These are phyloP conservation scores for Nestor notabilis DNA, from an alignment of 2,113 vertebrate genomes.

Conservation along the genomic window DNA sequence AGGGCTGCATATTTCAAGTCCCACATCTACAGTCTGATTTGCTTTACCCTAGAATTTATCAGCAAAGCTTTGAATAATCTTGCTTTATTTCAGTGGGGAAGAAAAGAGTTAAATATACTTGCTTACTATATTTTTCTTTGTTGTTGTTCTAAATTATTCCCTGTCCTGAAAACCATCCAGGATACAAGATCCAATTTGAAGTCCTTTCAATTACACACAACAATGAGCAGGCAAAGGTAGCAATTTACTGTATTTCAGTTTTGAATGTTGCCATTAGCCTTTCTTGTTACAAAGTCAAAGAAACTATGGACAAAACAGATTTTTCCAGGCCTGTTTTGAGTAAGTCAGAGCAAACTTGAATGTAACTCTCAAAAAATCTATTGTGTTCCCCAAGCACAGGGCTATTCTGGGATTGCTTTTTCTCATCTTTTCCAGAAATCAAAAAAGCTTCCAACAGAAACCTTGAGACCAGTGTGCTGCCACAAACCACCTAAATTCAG, in stretches of 20 bases:
- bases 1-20: background rate
- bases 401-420: background rate
- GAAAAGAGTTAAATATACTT: background rate
- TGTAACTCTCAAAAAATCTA: background rate
- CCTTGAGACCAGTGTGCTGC: background rate
- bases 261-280: constrained; percentile 32
- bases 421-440: background rate
- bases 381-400: background rate
- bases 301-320: background rate
- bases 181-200: constrained; percentile 32
- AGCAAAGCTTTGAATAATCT: background rate
- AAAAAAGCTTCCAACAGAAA: background rate
- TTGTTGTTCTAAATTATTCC: constrained; percentile 6
- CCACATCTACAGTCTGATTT: background rate
- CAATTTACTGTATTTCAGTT: constrained; percentile 29
- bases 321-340: background rate
- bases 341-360: background rate
- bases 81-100: background rate
- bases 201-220: constrained; percentile 56
- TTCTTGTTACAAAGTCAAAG: constrained; percentile 33
- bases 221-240: constrained; percentile 40
- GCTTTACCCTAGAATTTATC: background rate
- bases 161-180: constrained; percentile 10
- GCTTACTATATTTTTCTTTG: background rate
- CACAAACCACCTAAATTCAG: background rate